Evolutionary conservation across 2,888 invertebrate genomes (phyloP), one percentile per base, ranked within the genome.

Genomic region (Nemoura dubitans): DNA sequence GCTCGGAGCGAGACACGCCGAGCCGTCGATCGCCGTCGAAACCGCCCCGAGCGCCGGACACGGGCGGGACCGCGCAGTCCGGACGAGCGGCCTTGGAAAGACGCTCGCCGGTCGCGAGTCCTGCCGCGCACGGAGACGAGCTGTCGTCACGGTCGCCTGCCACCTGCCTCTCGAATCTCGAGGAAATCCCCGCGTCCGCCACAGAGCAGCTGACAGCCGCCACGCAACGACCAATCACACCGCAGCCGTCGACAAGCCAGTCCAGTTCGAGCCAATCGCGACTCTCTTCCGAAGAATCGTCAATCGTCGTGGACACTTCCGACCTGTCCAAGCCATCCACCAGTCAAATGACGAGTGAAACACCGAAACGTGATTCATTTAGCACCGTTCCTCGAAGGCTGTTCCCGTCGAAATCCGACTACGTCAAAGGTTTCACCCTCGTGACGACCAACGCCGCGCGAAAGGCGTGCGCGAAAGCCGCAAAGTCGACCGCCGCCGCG

Each of bases 131-230:
- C 10, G 3, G 5, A 6, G 36, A 36, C 10, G 36, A 36, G 36
- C 36, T 36, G 36, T 36, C 36, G 10, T 36, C 36, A 10, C 36
- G 36, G 59, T 6, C 30, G 28, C 14, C 86, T 78, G 27, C 21
- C 77, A 82, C 77, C 87, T 76, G 42, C 26, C 29, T 16, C 2
- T 6, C 27, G 28, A 86, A 42, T 80, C 83, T 80, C 87, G 21
- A 26, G 14, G 81, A 29, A 81, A 27, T 83, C 85, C 88, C 86
- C 85, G 87, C 89, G n/a, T 88, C 88, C 36, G 83, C 88, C 78
- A n/a, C n/a, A n/a, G 88, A 87, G 27, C 85, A 86, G 36, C 27
- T 87, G 43, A n/a, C 85, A 42, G 26, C 82, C 16, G 21, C 86
- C 87, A 59, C 83, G 1, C 21, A 59, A 21, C 59, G 59, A 59